Conservation (phyloP, 2,888 invertebrate genomes). For the Patella pellucida region DNA sequence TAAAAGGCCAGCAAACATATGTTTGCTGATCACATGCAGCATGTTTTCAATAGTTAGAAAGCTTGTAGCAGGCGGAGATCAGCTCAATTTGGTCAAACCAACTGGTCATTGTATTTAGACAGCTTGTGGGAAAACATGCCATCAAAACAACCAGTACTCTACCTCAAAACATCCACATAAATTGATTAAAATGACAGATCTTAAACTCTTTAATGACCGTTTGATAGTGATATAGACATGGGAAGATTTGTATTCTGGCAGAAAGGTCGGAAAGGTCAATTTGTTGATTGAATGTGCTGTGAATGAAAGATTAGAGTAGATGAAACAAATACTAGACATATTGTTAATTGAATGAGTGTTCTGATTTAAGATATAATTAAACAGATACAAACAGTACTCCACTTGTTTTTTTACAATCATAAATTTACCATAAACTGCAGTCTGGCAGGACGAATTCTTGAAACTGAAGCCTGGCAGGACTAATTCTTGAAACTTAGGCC, state of each 20-base stretch:
- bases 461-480: too few species aligned
- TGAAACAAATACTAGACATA: too few species aligned
- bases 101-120: conserved; percentile 3
- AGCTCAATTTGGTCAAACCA: neutral
- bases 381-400: too few species aligned
- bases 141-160: neutral
- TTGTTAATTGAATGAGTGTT: too few species aligned
- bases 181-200: conserved; percentile 11
- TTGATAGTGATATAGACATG: conserved; percentile 8
- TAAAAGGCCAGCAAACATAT: neutral
- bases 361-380: too few species aligned
- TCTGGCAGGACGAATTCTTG: too few species aligned
- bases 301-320: too few species aligned
- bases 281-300: neutral
- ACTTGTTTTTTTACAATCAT: too few species aligned
- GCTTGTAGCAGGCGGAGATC: neutral
- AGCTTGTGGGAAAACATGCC: conserved; percentile 2
- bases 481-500: too few species aligned
- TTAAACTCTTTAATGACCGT: neutral
- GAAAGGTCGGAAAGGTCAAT: conserved; percentile 3
- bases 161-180: neutral
- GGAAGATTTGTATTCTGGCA: conserved; percentile 4
- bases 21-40: neutral
- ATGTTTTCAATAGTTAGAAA: conserved; percentile 2
- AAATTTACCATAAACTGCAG: too few species aligned